phyloP scores from a whole-genome alignment of 2,797 vertebrate genomes.

The Macropus fuliginosus region DNA sequence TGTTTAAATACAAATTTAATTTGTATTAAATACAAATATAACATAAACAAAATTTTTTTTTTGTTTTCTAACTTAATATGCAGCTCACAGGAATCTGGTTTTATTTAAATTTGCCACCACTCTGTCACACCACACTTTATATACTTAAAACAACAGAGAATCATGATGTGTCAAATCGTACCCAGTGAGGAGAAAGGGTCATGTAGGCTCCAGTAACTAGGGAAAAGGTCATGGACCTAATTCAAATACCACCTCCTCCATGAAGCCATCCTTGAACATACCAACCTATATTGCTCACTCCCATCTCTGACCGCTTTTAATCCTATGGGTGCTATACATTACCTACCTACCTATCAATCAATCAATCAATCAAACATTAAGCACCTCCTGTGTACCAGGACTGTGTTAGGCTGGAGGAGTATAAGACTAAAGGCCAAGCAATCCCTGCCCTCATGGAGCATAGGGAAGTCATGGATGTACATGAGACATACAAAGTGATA shows the following conservation, averaged over 20 bases:
- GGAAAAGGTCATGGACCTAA: not conserved
- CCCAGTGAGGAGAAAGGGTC: not conserved
- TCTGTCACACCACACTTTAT: not conserved
- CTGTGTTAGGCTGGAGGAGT: accelerated
- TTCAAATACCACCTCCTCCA: not conserved
- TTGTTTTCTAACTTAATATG: not conserved
- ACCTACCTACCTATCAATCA: not conserved
- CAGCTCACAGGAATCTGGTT: not conserved
- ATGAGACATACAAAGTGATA: not conserved
- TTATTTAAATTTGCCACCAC: not conserved
- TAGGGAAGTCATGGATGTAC: not conserved
- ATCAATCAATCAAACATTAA: not conserved
- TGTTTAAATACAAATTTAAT: not conserved
- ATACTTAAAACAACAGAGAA: not conserved
- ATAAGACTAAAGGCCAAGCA: not conserved
- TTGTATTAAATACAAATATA: not conserved
- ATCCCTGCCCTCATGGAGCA: not conserved
- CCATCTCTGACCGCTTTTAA: not conserved
- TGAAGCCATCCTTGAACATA: not conserved
- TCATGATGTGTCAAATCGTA: not conserved
- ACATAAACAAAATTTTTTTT: not conserved
- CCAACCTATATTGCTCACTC: not conserved
- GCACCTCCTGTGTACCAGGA: not conserved
- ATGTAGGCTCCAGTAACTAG: not conserved
- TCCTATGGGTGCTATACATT: not conserved